Evolutionary conservation across 1,140 invertebrate species (phyloP).

Genomic region (Tyrophagus putrescentiae): DNA sequence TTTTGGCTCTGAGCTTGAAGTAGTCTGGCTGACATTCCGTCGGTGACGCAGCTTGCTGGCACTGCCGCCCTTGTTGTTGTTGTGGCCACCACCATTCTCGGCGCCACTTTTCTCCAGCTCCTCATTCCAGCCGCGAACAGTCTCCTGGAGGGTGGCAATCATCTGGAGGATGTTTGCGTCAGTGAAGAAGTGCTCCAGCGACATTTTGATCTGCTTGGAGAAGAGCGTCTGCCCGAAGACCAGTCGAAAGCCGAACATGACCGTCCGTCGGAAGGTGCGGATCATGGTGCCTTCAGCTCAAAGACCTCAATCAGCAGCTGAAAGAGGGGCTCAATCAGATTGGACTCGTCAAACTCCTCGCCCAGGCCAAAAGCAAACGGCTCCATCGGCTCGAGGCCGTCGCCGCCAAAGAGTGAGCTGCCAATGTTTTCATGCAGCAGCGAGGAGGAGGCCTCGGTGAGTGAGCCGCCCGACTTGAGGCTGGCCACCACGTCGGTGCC

Average conservation of each 20-base stretch:
- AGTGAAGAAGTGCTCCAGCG: background rate
- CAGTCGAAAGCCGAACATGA: background rate
- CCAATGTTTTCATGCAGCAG: background rate
- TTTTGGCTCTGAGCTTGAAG: background rate
- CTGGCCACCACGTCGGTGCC: background rate
- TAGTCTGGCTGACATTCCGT: too few species aligned
- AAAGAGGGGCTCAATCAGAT: constrained; percentile 1
- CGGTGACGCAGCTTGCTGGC: too few species aligned
- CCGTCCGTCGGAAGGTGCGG: background rate
- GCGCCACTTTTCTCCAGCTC: background rate
- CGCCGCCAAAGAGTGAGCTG: background rate
- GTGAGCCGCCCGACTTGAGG: background rate
- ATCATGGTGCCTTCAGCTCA: constrained; percentile 4
- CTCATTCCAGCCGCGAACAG: too few species aligned
- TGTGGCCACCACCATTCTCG: too few species aligned
- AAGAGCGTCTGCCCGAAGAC: background rate
- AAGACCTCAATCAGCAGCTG: constrained; percentile 4
- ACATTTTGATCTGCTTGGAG: background rate
- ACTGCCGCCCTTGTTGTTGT: too few species aligned
- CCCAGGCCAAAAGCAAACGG: background rate
- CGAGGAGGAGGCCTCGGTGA: background rate
- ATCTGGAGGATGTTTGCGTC: constrained; percentile 4
- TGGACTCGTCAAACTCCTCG: background rate
- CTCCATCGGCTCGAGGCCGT: background rate
- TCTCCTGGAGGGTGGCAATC: too few species aligned